phyloP scores from a whole-genome alignment of 2,888 invertebrate species.

The Cerastoderma edule region DNA sequence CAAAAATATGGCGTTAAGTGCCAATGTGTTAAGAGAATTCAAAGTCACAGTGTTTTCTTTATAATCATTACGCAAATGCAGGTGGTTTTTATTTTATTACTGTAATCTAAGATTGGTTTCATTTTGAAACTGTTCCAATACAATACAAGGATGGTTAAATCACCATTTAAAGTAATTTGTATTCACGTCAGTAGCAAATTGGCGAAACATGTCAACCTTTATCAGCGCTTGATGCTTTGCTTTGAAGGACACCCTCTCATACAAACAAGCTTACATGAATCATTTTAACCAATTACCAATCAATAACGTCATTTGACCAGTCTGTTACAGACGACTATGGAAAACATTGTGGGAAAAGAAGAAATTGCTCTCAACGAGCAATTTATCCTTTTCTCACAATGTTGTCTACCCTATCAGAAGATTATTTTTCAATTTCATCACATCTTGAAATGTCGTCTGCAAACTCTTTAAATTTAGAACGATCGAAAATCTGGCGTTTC shows the following conservation, averaged over 20 bases:
- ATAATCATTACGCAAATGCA: too few relatives aligned
- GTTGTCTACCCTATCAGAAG: not conserved
- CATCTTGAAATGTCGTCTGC: not conserved
- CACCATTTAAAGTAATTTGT: not conserved
- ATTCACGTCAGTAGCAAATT: not conserved
- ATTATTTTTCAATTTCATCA: not conserved
- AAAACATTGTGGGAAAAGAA: conserved; percentile 10
- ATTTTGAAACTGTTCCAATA: too few relatives aligned
- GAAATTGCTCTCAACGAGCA: not conserved
- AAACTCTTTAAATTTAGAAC: not conserved
- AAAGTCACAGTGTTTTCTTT: too few relatives aligned
- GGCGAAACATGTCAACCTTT: not conserved
- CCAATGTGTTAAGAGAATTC: too few relatives aligned
- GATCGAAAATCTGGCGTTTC: not conserved
- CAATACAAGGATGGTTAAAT: too few relatives aligned
- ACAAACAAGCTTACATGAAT: not conserved
- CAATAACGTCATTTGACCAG: not conserved
- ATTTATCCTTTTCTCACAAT: not conserved
- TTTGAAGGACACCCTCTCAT: not conserved
- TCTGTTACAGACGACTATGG: not conserved
- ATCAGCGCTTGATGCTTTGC: not conserved
- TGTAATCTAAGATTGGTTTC: too few relatives aligned
- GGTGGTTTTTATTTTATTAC: too few relatives aligned
- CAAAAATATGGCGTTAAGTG: too few relatives aligned
- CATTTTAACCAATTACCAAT: not conserved